Base-by-base conservation (phyloP, 2,888 invertebrate genomes). In the Drosophila macrospina region DNA sequence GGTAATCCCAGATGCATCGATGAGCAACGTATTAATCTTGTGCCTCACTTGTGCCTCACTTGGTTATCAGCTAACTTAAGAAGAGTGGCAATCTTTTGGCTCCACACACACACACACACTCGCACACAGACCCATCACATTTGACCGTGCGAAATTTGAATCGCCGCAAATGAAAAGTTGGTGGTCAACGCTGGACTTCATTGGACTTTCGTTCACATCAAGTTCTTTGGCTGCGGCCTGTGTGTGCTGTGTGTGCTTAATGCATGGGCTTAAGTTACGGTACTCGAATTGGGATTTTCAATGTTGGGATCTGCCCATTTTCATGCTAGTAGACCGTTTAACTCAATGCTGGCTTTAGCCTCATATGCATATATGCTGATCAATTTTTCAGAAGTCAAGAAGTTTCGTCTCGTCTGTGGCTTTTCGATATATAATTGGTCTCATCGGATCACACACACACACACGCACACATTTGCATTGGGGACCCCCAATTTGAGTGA, bases 401-500 rank as follows among this genome's bases (percentile, higher is more conserved):
- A 54, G 32, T 54, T 42, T 37, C 39, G 47, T 62, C 52, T 67
- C 56, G 36, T 60, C 68, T 76, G 54, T 66, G 73, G 65, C 65
- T 69, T 67, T 76, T 74, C 60, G 57, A 66, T 70, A 74, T 65
- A 77, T 73, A 69, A 75, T 75, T 74, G 70, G 69, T 63, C 79
- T 75, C 50, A 51, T 68, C 69, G 71, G 61, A 52, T 36, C 48
- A 42, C 10, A 34, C 20, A 34, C 48, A 56, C 13, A 39, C 34
- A 44, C 13, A 64, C 20, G 15, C 11, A 51, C 4, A 52, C 39
- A 39, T 30, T 71, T 74, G 71, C 68, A 69, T 59, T 54, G 61
- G 76, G 77, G 77, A 66, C 77, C 82, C 82, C 84, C 82, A 82
- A 82, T 82, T 82, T 82, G 65, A 82, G 82, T 85, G 82, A 82